Percentiles rank a stretch among this genome's conserved stretches.
These are phyloP conservation scores for Steinernema khuongi DNA, from an alignment of 1,140 invertebrate species.

Conservation along the genomic window DNA sequence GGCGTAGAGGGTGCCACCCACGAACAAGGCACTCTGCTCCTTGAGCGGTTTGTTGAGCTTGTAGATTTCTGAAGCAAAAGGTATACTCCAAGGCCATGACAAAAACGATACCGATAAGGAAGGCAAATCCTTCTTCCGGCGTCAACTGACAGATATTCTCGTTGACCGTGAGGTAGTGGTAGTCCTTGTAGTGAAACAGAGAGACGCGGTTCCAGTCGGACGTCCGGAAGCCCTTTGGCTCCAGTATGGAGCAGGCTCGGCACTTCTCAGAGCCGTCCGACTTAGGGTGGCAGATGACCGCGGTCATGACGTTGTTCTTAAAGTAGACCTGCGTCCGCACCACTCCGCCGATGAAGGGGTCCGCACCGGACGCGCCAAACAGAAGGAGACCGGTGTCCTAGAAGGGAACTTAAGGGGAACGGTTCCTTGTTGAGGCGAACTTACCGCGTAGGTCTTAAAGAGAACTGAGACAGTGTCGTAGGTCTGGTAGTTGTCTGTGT, in stretches of 20 bases:
- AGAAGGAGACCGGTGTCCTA: not conserved
- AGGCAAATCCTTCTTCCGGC: not conserved
- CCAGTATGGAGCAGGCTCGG: not conserved
- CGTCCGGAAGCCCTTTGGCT: not conserved
- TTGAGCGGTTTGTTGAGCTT: not conserved
- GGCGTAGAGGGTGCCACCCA: not conserved
- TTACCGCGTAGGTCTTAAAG: not conserved
- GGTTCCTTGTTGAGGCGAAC: not conserved
- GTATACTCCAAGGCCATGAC: not conserved
- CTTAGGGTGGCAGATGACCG: not conserved
- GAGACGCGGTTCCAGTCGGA: not conserved
- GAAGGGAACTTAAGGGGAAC: not conserved
- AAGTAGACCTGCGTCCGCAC: not conserved
- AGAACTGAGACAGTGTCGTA: slow-evolving; percentile 1
- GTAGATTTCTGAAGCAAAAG: not conserved
- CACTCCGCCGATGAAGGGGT: not conserved
- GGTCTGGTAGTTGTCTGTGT: not conserved
- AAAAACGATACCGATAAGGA: not conserved
- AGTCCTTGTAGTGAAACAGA: not conserved
- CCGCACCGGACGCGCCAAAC: not conserved
- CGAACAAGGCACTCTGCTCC: not conserved
- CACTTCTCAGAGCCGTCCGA: not conserved
- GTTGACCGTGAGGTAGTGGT: slow-evolving; percentile 5
- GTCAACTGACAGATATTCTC: not conserved
- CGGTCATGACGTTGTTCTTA: not conserved